Conservation (phyloP, 2,113 vertebrate genomes). For the Megaleporinus macrocephalus region DNA sequence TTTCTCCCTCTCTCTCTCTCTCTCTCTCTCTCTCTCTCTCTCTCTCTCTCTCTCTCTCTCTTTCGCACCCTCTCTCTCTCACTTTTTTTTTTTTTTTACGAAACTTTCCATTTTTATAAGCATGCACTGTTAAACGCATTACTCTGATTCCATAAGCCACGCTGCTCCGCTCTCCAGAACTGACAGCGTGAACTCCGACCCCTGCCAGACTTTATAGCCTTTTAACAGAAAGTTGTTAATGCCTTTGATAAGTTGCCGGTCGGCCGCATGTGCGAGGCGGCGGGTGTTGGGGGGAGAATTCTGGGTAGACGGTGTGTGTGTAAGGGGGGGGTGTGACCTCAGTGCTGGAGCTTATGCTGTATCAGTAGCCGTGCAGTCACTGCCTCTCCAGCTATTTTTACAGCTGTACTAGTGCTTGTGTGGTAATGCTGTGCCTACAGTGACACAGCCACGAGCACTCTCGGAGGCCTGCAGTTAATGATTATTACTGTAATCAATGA, state of each 20-base stretch:
- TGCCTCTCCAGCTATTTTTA: constrained; percentile 54
- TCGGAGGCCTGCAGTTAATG: background rate
- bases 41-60: constrained; percentile 34
- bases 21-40: constrained; percentile 25
- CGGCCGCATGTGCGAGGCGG: constrained; percentile 45
- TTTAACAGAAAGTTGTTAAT: constrained; percentile 63
- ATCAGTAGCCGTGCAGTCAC: constrained; percentile 45
- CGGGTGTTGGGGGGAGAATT: constrained; percentile 21
- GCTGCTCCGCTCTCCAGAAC: constrained; percentile 48
- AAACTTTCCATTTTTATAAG: constrained; percentile 66
- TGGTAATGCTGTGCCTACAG: background rate
- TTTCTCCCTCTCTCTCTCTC: constrained; percentile 38
- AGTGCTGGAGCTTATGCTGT: constrained; percentile 19
- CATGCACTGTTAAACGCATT: constrained; percentile 59
- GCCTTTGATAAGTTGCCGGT: constrained; percentile 57
- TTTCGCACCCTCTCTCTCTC: constrained; percentile 23
- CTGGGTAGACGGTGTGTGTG: constrained; percentile 23
- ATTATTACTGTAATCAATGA: background rate
- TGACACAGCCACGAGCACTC: background rate
- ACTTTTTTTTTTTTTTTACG: constrained; percentile 37
- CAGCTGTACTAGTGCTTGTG: constrained; percentile 36
- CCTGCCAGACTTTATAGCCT: constrained; percentile 54
- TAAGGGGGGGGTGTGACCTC: constrained; percentile 36
- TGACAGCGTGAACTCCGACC: constrained; percentile 54
- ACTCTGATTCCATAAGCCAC: constrained; percentile 52